Evolutionary conservation across 92 coral and sea anemone genomes (phyloP), one percentile per base, ranked within the genome.

Genomic region (Nematostella vectensis): DNA sequence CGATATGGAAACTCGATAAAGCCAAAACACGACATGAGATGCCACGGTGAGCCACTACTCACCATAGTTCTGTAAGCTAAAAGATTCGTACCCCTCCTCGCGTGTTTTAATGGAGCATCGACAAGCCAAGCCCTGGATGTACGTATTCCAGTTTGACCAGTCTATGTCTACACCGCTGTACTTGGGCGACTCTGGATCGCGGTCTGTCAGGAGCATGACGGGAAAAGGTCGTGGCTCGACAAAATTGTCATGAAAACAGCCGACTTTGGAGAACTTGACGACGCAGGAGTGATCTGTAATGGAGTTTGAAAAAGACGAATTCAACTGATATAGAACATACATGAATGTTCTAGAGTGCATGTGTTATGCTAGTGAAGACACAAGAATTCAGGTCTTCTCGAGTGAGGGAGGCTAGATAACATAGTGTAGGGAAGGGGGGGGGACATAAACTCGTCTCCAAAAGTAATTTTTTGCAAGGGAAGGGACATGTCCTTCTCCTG

Each of bases 51-150:
- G 0, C 17, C 8, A 40, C 47, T 37, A 61, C 80, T 57, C 45
- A 84, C 94, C 94, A 62, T 77, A 83, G 47, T 31, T 67, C 64
- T 84, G 94, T 18, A 84, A 56, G 31, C 87, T 69, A 57, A 82
- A 82, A 57, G 28, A 61, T 1, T 42, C 31, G 23, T 58, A 82
- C 16, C 58, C 57, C 27, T 68, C 57, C 15, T 45, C 66, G 61
- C 53, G 48, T 10, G 84, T 76, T 27, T 75, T 82, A 48, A 60
- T 64, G n/a, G 89, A 79, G 62, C 89, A 82, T 17, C 89, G 80
- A 28, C 89, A 82, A 2, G 75, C 80, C 23, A 82, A 74, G 20
- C 58, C 77, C 42, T 59, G 65, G 12, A 82, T 56, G 47, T 82
- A 82, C 25, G 59, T 43, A 49, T 76, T 69, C 80, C 80, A 82